phyloP scores from a whole-genome alignment of 2,888 invertebrate genomes.

The Cataglyphis cursor region DNA sequence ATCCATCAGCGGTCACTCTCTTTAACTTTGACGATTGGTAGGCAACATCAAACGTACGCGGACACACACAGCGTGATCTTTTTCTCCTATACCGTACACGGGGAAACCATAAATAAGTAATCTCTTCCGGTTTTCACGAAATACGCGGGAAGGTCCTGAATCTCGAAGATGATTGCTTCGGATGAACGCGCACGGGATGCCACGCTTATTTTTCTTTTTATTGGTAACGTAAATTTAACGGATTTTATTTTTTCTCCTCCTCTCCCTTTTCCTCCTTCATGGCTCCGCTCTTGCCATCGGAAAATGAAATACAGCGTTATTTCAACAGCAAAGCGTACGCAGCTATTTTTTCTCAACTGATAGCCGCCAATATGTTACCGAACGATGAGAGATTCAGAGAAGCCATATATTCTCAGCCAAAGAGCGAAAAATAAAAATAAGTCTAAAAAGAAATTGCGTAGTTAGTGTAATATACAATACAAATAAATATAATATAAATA shows the following conservation, averaged over 20 bases:
- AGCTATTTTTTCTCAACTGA: constrained; percentile 44
- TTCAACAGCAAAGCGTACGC: constrained; percentile 41
- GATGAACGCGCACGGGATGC: constrained; percentile 45
- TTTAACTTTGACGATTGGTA: constrained; percentile 69
- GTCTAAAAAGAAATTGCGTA: neutral
- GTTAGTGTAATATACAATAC: neutral
- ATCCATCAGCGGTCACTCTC: constrained; percentile 72
- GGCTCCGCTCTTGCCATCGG: constrained; percentile 33
- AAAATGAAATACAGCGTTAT: constrained; percentile 63
- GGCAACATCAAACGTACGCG: constrained; percentile 71
- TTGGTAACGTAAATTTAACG: constrained; percentile 68
- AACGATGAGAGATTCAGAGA: constrained; percentile 44
- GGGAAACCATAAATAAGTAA: constrained; percentile 73
- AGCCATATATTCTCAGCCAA: neutral
- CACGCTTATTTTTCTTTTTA: constrained; percentile 71
- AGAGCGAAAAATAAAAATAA: constrained; percentile 11
- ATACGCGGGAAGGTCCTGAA: constrained; percentile 60
- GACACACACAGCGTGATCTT: neutral
- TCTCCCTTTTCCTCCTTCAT: constrained; percentile 6
- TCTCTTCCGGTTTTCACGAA: constrained; percentile 70
- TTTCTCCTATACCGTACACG: neutral
- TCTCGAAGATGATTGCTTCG: constrained; percentile 60
- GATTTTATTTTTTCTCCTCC: constrained; percentile 54
- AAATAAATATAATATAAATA: neutral
- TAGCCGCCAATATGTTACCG: constrained; percentile 38